phyloP scores from a whole-genome alignment of 2,113 vertebrate genomes.

The Ptychochromis oligacanthus region DNA sequence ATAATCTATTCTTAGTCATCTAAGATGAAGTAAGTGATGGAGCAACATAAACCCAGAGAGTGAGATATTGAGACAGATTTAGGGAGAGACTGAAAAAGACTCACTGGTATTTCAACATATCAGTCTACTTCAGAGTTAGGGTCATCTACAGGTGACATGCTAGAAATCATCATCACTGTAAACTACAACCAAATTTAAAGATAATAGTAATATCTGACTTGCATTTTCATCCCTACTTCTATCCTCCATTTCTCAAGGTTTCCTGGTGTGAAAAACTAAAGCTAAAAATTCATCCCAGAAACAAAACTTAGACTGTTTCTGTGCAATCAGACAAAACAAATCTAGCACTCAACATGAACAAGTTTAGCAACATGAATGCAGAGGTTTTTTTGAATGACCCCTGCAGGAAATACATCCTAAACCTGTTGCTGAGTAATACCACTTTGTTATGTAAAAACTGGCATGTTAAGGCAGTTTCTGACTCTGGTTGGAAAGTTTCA shows the following conservation, averaged over 20 bases:
- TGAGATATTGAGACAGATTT: background rate
- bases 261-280: background rate
- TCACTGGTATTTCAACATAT: background rate
- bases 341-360: background rate
- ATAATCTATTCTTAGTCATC: conserved; percentile 12
- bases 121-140: background rate
- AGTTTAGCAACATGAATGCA: background rate
- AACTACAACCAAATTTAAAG: background rate
- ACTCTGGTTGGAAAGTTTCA: background rate
- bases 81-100: background rate
- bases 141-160: background rate
- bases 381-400: background rate
- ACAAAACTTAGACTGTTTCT: background rate
- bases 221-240: background rate
- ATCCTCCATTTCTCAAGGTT: background rate
- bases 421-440: background rate
- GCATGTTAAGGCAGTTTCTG: background rate
- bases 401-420: background rate
- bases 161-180: background rate
- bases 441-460: background rate
- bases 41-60: background rate
- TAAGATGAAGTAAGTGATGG: conserved; percentile 14
- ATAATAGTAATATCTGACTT: background rate
- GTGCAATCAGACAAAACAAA: conserved; percentile 8
- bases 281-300: background rate